A percentile compares a stretch with the other conserved stretches of the same genome.
phyloP scores from a whole-genome alignment of 2,113 vertebrate species.

The Cyprinus carpio region DNA sequence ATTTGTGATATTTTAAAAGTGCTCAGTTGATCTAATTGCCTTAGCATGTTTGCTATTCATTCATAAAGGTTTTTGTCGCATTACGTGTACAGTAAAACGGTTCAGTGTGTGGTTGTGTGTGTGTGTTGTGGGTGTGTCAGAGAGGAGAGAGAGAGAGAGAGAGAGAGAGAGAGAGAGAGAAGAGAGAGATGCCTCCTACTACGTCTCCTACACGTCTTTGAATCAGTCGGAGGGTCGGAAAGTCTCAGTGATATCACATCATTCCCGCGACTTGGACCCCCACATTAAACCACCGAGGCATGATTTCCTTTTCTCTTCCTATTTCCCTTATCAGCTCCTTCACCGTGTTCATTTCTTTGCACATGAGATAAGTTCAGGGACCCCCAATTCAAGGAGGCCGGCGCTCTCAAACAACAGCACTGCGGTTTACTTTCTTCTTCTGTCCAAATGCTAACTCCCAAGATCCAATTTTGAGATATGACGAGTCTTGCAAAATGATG shows the following conservation, averaged over 20 bases:
- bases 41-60: not conserved
- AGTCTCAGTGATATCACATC: slow-evolving; percentile 92
- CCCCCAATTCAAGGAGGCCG: slow-evolving; percentile 90
- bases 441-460: slow-evolving; percentile 94
- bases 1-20: not conserved
- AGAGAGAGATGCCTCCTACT: slow-evolving; percentile 56
- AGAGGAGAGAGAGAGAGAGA: slow-evolving; percentile 34
- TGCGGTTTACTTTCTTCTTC: slow-evolving; percentile 83
- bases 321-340: slow-evolving; percentile 92
- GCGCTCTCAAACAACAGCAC: slow-evolving; percentile 90
- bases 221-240: slow-evolving; percentile 88
- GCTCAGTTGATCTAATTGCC: not conserved
- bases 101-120: not conserved
- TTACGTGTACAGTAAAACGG: not conserved
- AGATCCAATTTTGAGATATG: slow-evolving; percentile 99
- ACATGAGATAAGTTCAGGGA: slow-evolving; percentile 92
- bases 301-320: slow-evolving; percentile 84
- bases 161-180: slow-evolving; percentile 35
- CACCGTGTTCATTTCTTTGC: slow-evolving; percentile 92
- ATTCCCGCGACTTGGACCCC: slow-evolving; percentile 87
- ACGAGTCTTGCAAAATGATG: slow-evolving; percentile 81
- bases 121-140: not conserved
- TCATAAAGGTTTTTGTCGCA: not conserved
- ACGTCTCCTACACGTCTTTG: slow-evolving; percentile 82
- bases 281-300: slow-evolving; percentile 86